These are phyloP conservation scores for Poecile atricapillus DNA, from an alignment of 2,113 vertebrate genomes.

Conservation along the genomic window DNA sequence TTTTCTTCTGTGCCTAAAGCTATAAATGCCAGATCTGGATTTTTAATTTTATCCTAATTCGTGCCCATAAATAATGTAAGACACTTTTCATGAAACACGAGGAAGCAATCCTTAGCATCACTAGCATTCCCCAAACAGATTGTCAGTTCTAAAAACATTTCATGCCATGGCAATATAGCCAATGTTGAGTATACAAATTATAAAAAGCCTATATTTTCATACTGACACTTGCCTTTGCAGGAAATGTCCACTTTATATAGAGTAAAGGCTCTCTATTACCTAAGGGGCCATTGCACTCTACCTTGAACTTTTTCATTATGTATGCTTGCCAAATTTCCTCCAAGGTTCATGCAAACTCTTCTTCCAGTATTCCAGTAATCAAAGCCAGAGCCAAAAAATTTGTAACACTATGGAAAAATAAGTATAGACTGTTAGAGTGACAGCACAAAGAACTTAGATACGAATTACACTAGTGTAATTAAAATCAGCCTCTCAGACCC, in stretches of 20 bases:
- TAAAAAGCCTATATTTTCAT: background rate
- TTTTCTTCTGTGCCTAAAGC: background rate
- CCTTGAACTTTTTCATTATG: conserved; percentile 80
- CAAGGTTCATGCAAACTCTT: conserved; percentile 68
- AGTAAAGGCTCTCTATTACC: background rate
- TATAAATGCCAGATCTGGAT: background rate
- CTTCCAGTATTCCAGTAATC: conserved; percentile 77
- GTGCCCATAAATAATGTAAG: background rate
- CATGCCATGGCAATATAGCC: background rate
- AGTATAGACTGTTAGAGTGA: background rate
- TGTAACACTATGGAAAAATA: conserved; percentile 80
- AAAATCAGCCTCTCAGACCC: background rate
- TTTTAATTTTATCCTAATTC: background rate
- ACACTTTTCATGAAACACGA: background rate
- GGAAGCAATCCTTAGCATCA: background rate
- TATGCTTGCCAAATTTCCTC: conserved; percentile 85
- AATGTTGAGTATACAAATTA: background rate
- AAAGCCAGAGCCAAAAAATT: conserved; percentile 62
- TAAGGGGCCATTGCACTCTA: conserved; percentile 3
- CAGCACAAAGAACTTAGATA: background rate
- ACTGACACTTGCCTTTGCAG: background rate
- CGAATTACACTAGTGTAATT: background rate
- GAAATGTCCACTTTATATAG: background rate
- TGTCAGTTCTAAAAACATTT: background rate
- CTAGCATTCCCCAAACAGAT: background rate